Base-by-base conservation (phyloP, 1,140 invertebrate genomes). In the Propsilocerus akamusi region DNA sequence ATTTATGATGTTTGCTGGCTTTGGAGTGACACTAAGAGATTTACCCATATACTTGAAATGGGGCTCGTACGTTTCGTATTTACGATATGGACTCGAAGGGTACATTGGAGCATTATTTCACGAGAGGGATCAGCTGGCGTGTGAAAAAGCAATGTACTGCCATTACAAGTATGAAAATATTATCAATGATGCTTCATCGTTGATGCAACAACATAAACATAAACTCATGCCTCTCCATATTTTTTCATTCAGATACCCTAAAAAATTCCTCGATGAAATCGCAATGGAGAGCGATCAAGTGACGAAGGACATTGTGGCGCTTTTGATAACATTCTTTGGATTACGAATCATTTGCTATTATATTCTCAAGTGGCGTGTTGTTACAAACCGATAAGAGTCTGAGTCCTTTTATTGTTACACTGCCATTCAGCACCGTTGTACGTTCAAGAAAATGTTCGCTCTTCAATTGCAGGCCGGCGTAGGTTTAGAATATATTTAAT, bases 1-100 rank as follows among this genome's bases (percentile, higher is more conserved):
- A 6, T 77, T 86, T 74, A 88, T 88, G 85, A 86, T 88, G 84
- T 87, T 87, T 55, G 80, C 83, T 48, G 84, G 83, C 24, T 88
- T 87, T 57, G 83, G 84, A 1, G 83, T 88, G 1, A 77, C 79
- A 0, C 61, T 87, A 5, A 63, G 73, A 0, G 84, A 88, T 64
- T 65, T 87, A 58, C 90, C 90, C 0, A 54, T 58, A 0, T 90
- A 91, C 59, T 65, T 95, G 0, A 76, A 81, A 57, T 93, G 88
- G 86, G 81, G 91, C 0, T 88, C 81, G 24, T 85, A 92, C 57
- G 66, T 91, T 37, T 91, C 86, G 14, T 94, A 90, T 59, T 66
- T 93, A 22, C 72, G 88, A 57, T 95, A 90, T 59, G 84, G 83
- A 4, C 72, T 93, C n/a, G 89, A 95, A 68, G 85, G 87, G 46